phyloP scores from a whole-genome alignment of 2,113 vertebrate species.

The Oophaga pumilio region DNA sequence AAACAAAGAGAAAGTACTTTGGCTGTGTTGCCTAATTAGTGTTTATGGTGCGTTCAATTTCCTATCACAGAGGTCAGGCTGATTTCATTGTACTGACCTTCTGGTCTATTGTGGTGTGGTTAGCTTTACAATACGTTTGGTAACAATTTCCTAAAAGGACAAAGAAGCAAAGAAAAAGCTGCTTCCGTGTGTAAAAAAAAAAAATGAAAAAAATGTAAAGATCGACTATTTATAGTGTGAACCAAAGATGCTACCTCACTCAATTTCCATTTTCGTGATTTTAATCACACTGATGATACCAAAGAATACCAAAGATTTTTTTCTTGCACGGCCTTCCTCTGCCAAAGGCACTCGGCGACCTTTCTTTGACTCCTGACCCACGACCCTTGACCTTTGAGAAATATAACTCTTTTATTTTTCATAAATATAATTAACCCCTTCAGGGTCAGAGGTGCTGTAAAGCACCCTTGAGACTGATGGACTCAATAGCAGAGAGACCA shows the following conservation, averaged over 20 bases:
- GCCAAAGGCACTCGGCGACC: slow-evolving; percentile 82
- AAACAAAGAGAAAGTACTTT: slow-evolving; percentile 97
- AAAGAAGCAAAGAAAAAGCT: slow-evolving; percentile 84
- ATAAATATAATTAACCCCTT: slow-evolving; percentile 63
- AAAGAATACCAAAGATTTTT: slow-evolving; percentile 98
- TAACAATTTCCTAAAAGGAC: slow-evolving; percentile 81
- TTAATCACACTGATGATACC: slow-evolving; percentile 99
- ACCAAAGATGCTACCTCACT: slow-evolving; percentile 99
- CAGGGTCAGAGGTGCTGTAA: slow-evolving; percentile 56
- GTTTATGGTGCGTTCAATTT: slow-evolving; percentile 78
- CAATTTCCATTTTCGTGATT: slow-evolving; percentile 96
- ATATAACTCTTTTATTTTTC: slow-evolving; percentile 74
- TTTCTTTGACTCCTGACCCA: slow-evolving; percentile 59
- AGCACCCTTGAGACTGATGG: slow-evolving; percentile 47
- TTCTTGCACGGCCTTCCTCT: slow-evolving; percentile 89
- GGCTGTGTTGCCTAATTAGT: slow-evolving; percentile 72
- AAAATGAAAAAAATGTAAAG: slow-evolving; percentile 74
- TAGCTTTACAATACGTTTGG: slow-evolving; percentile 85
- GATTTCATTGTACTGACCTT: slow-evolving; percentile 76
- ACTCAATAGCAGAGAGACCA: slow-evolving; percentile 57
- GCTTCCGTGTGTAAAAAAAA: slow-evolving; percentile 77
- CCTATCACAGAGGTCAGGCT: slow-evolving; percentile 68
- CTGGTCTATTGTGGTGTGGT: slow-evolving; percentile 85
- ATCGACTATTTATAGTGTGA: slow-evolving; percentile 98
- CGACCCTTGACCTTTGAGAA: slow-evolving; percentile 64